Conservation (phyloP, 2,113 vertebrate genomes). For the Upupa epops region DNA sequence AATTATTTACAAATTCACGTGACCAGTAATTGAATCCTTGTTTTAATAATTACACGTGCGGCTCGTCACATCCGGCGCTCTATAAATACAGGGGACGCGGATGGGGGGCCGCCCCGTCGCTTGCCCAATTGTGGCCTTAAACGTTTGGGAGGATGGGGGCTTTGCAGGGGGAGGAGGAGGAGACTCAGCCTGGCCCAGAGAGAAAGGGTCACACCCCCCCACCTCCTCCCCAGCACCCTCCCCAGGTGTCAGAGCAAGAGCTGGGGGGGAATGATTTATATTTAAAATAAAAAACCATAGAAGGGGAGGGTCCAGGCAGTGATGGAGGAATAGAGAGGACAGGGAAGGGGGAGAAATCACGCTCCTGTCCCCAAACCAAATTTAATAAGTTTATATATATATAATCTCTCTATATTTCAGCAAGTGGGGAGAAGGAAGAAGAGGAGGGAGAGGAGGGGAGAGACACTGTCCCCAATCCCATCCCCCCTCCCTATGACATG, state of each 20-base stretch:
- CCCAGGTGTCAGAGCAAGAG: constrained; percentile 11
- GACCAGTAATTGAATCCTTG: constrained; percentile 82
- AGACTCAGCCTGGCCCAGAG: constrained; percentile 24
- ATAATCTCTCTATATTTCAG: constrained; percentile 78
- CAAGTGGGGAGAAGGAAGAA: constrained; percentile 52
- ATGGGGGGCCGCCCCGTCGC: constrained; percentile 48
- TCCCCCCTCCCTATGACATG: constrained; percentile 49
- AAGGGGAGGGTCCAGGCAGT: neutral
- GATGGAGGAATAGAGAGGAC: constrained; percentile 44
- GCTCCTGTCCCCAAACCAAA: constrained; percentile 71
- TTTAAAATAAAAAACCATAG: constrained; percentile 56
- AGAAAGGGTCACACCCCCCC: neutral
- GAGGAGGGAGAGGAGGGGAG: constrained; percentile 53
- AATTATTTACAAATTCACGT: constrained; percentile 89
- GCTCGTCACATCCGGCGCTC: constrained; percentile 79
- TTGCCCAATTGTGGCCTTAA: constrained; percentile 61
- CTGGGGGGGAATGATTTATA: constrained; percentile 41
- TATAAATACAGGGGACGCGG: constrained; percentile 85
- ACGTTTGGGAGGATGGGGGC: neutral
- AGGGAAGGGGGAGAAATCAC: constrained; percentile 57
- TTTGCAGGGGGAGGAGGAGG: neutral
- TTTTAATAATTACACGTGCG: constrained; percentile 84
- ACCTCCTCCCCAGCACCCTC: neutral
- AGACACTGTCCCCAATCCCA: constrained; percentile 19
- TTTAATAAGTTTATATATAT: constrained; percentile 79